Base-by-base conservation (phyloP, 2,888 invertebrate genomes). In the Cheilosia urbana region DNA sequence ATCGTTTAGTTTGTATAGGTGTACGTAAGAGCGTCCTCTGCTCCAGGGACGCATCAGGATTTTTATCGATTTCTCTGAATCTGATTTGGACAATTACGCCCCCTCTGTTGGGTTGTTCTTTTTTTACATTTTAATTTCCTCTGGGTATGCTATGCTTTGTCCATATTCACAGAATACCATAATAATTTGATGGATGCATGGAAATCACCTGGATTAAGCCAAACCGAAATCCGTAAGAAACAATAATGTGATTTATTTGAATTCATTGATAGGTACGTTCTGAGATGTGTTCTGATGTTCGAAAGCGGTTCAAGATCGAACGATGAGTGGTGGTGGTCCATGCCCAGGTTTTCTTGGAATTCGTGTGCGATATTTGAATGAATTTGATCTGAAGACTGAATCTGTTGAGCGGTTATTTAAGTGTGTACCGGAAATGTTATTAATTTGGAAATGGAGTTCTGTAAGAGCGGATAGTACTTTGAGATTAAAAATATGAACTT, bases 61-160 rank as follows among this genome's bases (percentile, higher is more conserved):
- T 11, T 17, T 42, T 72, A 79, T 79, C 79, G 17, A 4, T 30
- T 42, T 34, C 49, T 51, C 53, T 55, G 45, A 34, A 85, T 85
- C 84, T 75, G 58, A 24, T 71, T 71, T 71, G 75, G 76, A 80
- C 80, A 80, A 80, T 79, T 71, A 84, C 84, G 84, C 75, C 84
- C 68, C 53, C 84, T 69, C n/a, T 13, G 17, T 13, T 37, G 13
- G 37, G 11, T 9, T 13, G 1, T 27, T 0, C 19, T 58, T 15
- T 42, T 45, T 73, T 37, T 47, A 24, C 58, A 51, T 71, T 58
- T 63, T 63, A 63, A 75, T 81, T 75, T 72, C 62, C 30, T 40
- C 47, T 55, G 78, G 77, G 72, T 30, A 30, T 78, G 53, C 60
- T 55, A 60, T 83, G 79, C 69, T 73, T 84, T 80, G 71, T 84